Evolutionary conservation across 2,113 vertebrate species (phyloP).

Genomic region (Hippocampus abdominalis): DNA sequence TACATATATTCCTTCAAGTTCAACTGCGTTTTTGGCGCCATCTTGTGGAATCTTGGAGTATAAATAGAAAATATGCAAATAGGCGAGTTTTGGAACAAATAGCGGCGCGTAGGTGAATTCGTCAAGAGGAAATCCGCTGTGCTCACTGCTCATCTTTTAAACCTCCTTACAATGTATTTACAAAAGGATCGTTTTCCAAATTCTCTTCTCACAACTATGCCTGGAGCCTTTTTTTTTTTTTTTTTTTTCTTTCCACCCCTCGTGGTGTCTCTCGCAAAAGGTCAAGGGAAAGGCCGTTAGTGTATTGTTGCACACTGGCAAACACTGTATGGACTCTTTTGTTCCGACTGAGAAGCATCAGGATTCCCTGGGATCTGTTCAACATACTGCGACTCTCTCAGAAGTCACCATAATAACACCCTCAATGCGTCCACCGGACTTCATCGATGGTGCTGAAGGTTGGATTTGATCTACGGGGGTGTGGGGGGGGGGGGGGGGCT

Average conservation of each 20-base stretch:
- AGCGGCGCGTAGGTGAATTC: too few relatives aligned
- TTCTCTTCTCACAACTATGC: background rate
- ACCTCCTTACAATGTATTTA: background rate
- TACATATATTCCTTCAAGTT: too few relatives aligned
- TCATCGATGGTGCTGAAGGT: background rate
- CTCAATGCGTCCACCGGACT: background rate
- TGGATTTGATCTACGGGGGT: background rate
- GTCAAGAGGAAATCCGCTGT: background rate
- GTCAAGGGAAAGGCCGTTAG: constrained; percentile 63
- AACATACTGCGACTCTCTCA: constrained; percentile 6
- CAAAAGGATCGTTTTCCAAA: background rate
- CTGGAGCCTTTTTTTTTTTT: constrained; percentile 5
- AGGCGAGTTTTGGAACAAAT: too few relatives aligned
- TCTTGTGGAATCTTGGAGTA: too few relatives aligned
- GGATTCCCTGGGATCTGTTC: constrained; percentile 38
- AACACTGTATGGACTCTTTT: constrained; percentile 51
- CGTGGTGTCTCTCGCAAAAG: constrained; percentile 29
- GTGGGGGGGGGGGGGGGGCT: too few relatives aligned
- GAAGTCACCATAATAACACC: constrained; percentile 16
- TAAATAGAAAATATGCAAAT: too few relatives aligned
- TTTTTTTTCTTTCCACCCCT: constrained; percentile 6
- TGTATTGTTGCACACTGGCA: constrained; percentile 57
- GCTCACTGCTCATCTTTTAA: background rate
- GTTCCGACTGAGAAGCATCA: constrained; percentile 37
- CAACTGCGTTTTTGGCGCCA: too few relatives aligned